Percentiles rank a stretch among this genome's conserved stretches.
phyloP scores from a whole-genome alignment of 35 echinoderm and acorn worm species.

The Eucidaris tribuloides region DNA sequence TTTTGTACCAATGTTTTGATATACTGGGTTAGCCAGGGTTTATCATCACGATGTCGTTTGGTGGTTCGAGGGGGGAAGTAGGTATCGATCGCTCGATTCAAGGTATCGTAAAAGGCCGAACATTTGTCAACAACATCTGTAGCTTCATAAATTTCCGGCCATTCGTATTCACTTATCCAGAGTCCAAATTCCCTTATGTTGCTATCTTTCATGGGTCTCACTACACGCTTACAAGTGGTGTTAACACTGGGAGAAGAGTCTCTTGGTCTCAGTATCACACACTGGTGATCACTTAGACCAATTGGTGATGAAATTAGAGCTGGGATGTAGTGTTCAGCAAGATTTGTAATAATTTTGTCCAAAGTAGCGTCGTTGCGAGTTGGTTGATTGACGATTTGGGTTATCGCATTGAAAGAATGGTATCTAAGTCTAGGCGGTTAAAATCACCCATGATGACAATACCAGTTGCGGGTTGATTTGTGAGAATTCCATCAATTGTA shows the following conservation, averaged over 20 bases:
- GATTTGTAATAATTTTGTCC: too few species aligned
- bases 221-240: background rate
- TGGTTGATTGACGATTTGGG: too few species aligned
- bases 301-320: too few species aligned
- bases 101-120: background rate
- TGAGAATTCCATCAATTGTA: too few species aligned
- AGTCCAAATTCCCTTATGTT: constrained; percentile 26
- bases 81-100: background rate
- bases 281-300: too few species aligned
- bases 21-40: background rate
- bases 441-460: too few species aligned
- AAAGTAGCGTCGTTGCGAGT: too few species aligned
- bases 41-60: background rate
- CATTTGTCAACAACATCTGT: constrained; percentile 11
- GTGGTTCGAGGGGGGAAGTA: background rate
- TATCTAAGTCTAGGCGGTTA: too few species aligned
- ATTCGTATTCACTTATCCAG: constrained; percentile 28
- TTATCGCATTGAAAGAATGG: too few species aligned
- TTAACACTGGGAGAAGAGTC: background rate
- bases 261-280: too few species aligned
- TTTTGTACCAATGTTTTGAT: background rate
- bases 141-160: constrained; percentile 19
- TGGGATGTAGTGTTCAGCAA: too few species aligned
- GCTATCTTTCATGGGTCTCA: constrained; percentile 38
- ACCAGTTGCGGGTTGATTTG: too few species aligned